phyloP scores from a whole-genome alignment of 2,797 vertebrate genomes.

The Xenopus petersii region DNA sequence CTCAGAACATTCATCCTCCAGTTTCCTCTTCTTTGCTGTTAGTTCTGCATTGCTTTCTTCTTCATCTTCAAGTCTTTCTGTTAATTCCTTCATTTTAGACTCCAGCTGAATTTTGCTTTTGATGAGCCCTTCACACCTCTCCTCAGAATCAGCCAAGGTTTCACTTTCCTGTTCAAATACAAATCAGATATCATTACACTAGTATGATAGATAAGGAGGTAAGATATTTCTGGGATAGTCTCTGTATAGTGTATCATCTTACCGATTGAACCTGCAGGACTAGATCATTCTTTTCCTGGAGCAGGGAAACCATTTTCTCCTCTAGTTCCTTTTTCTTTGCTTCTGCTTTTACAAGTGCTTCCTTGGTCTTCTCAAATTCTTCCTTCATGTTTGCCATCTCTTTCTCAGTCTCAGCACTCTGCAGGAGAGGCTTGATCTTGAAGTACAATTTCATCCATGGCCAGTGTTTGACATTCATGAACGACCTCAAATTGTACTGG shows the following conservation, averaged over 20 bases:
- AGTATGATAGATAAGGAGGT: not conserved
- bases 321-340: conserved; percentile 72
- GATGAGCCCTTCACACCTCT: conserved; percentile 83
- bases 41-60: conserved; percentile 76
- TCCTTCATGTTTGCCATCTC: conserved; percentile 76
- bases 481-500: conserved; percentile 77
- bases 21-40: conserved; percentile 74
- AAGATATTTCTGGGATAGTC: not conserved
- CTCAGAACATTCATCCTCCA: conserved; percentile 78
- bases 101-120: conserved; percentile 83
- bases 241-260: conserved; percentile 40
- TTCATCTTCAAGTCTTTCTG: conserved; percentile 81
- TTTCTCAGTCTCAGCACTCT: conserved; percentile 74
- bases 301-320: conserved; percentile 70
- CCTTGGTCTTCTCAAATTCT: conserved; percentile 50
- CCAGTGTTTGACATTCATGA: conserved; percentile 87
- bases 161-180: conserved; percentile 74
- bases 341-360: conserved; percentile 76
- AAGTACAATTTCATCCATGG: conserved; percentile 85
- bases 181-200: not conserved
- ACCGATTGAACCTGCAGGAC: conserved; percentile 78
- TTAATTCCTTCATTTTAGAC: conserved; percentile 78
- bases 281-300: conserved; percentile 78
- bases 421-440: conserved; percentile 81
- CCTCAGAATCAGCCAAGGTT: conserved; percentile 81